Evolutionary conservation across 2,113 vertebrate species (phyloP), one percentile per base, ranked within the genome.

Genomic region (Anolis sagrei): DNA sequence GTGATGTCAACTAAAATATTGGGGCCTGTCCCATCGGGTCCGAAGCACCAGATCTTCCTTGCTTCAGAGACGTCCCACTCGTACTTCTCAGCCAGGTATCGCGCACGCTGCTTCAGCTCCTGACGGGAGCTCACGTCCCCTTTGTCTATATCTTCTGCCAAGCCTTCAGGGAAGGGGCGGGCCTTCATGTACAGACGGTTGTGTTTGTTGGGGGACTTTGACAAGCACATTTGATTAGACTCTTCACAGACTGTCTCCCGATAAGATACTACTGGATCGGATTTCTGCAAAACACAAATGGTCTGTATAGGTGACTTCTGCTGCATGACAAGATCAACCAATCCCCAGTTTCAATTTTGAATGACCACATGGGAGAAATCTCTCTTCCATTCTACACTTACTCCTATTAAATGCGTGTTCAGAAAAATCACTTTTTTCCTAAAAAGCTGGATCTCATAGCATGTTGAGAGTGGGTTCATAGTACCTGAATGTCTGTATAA

Each of bases 81-180:
- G 0, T 95, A 94, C 75, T 96, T 95, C 89, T 95, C 94, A n/a
- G 93, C 87, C 82, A 95, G 88, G 70, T 94, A 96, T n/a, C 74
- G 73, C 1, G 89, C 92, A 2, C 82, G 85, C 51, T 78, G 90
- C 79, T 96, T 95, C 39, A 97, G 21, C 84, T 97, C 97, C 90
- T 97, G 96, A 2, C 87, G 91, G 76, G 87, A 0, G 4, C 85
- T 11, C 7, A 97, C 95, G 0, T 97, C 96, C 23, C 96, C 97
- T 93, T 97, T 97, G 72, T 96, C 97, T 4, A 96, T 91, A 27
- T 97, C 96, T 74, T 97, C 97, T 5, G 96, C 91, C 91, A 97
- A 93, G 25, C 96, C 97, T 89, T 93, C 94, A 16, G 94, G 92
- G 82, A 95, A 94, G 5, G 95, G 93, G 10, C 64, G 39, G 51